Percentiles rank a stretch among this genome's conserved stretches.
Conservation (phyloP, 1,140 invertebrate species). For the Listronotus bonariensis region DNA sequence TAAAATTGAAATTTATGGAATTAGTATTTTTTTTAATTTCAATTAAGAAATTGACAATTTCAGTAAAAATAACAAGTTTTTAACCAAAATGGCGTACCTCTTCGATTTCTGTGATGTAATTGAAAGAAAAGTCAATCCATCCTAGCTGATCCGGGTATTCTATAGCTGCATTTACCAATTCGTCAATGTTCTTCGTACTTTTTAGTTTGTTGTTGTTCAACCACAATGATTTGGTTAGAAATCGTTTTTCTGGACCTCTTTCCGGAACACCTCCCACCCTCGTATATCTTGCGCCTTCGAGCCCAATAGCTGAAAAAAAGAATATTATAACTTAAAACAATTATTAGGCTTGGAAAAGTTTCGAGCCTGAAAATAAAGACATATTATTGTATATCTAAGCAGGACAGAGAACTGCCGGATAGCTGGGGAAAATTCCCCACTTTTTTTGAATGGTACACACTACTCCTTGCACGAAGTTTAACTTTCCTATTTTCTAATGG, state of each 20-base stretch:
- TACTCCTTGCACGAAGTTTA: too few relatives aligned
- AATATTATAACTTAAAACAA: neutral
- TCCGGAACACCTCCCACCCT: slow-evolving; percentile 55
- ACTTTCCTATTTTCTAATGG: too few relatives aligned
- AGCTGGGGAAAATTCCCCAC: too few relatives aligned
- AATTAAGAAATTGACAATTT: too few relatives aligned
- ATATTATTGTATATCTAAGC: too few relatives aligned
- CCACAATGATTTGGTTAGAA: slow-evolving; percentile 60
- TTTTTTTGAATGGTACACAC: too few relatives aligned
- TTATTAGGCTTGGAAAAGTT: too few relatives aligned
- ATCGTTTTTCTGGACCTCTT: slow-evolving; percentile 51
- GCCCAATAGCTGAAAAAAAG: slow-evolving; percentile 40
- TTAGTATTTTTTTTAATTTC: too few relatives aligned
- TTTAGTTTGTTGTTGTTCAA: slow-evolving; percentile 60
- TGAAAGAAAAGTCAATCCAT: slow-evolving; percentile 63
- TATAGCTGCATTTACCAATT: slow-evolving; percentile 53
- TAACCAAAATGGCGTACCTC: slow-evolving; percentile 52
- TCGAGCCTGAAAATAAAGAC: too few relatives aligned
- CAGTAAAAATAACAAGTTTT: too few relatives aligned
- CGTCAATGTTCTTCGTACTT: slow-evolving; percentile 53
- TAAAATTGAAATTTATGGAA: too few relatives aligned
- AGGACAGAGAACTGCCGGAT: too few relatives aligned
- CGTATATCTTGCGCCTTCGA: slow-evolving; percentile 43
- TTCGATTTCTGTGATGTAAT: slow-evolving; percentile 57
- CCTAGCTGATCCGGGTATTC: slow-evolving; percentile 55